A percentile compares a stretch with the other conserved stretches of the same genome.
Conservation (phyloP, 2,113 vertebrate species). For the Aix galericulata region DNA sequence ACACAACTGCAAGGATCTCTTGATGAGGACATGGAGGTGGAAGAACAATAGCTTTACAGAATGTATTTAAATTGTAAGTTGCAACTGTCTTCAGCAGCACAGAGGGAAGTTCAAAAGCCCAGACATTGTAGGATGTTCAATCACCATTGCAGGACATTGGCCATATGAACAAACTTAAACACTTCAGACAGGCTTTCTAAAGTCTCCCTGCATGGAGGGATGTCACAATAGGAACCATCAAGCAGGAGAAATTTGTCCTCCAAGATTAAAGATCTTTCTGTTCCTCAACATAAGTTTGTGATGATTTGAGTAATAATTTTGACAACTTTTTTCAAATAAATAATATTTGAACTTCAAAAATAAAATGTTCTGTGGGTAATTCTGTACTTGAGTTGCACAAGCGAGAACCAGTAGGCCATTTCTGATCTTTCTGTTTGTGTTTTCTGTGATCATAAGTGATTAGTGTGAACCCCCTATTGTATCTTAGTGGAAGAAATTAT, state of each 20-base stretch:
- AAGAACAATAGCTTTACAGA: not conserved
- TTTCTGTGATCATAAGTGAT: not conserved
- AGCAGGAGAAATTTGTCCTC: accelerated
- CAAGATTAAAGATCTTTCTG: not conserved
- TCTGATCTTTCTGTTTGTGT: not conserved
- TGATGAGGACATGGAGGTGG: not conserved
- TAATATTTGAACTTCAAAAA: not conserved
- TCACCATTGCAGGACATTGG: not conserved
- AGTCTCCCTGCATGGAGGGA: not conserved
- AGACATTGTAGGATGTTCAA: not conserved
- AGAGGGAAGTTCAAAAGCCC: not conserved
- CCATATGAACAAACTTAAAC: not conserved
- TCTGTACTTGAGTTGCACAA: not conserved
- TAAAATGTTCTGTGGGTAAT: not conserved
- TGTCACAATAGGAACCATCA: not conserved
- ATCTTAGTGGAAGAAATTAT: not conserved
- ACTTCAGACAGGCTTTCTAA: not conserved
- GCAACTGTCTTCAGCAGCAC: not conserved
- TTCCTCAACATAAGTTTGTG: not conserved
- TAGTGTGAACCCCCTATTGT: not conserved
- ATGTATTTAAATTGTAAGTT: not conserved
- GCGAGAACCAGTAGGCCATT: not conserved
- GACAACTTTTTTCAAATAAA: not conserved
- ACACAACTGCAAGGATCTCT: not conserved
- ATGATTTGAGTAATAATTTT: not conserved